Base-by-base conservation (phyloP, 1,140 invertebrate genomes). In the Hycleus cichorii region DNA sequence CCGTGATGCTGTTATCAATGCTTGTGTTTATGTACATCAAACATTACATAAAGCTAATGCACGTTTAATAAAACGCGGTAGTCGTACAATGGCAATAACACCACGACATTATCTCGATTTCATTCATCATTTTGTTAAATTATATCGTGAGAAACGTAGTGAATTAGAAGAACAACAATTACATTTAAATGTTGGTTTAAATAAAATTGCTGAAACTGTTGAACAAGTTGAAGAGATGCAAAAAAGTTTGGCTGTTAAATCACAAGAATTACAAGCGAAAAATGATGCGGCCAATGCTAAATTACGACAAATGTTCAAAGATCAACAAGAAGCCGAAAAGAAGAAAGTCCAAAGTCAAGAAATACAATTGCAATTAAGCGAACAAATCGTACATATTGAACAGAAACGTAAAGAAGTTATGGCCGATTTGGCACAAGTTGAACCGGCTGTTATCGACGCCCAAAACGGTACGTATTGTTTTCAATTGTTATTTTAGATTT, bases 171-270 rank as follows among this genome's bases (percentile, higher is more conserved):
- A 99, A 70, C 96, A 99, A 72, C 96, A 99, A 70, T 80, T 99
- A 2, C 97, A 99, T 80, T 78, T 99, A 55, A 99, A 99, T 74
- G 95, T 99, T 44, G 97, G 97, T 78, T 78, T 99, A 24, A 91
- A 91, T 64, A 99, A 99, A 76, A 99, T 99, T 63, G 91, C 93
- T 0, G 97, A 99, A 78, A 99, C 97, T 27, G 95, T 99, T 1
- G 95, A 98, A 71, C 97, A 99, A 75, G 97, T 99, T 3, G 96
- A 98, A 74, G 96, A 99, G 75, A 93, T 99, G 86, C 97, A 99
- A 70, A 97, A 97, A 75, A 97, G 94, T 62, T 82, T 99, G 44
- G 95, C 95, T 47, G 88, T 98, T 2, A 99, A 99, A 78, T 91
- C 64, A 4, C 63, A 91, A 78, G 95, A 98, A 78, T 75, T 99